Evolutionary conservation across 2,797 vertebrate species (phyloP).

Genomic region (Sternotherus odoratus): DNA sequence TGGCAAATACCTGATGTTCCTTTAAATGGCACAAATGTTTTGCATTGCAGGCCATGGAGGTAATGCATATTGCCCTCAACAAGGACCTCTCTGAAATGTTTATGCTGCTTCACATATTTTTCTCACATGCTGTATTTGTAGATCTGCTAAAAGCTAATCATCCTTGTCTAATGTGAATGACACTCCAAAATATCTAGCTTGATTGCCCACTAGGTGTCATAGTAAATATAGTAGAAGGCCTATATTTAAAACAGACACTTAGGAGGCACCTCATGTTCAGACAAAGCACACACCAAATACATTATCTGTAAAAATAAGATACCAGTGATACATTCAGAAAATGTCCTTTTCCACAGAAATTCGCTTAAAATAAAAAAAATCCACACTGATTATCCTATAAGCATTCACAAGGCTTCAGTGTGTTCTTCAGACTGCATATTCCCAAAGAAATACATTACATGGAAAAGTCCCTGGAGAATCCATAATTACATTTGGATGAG

Average conservation of each 20-base stretch:
- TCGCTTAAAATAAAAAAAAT: neutral
- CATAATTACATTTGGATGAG: neutral
- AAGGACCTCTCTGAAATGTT: slow-evolving; percentile 35
- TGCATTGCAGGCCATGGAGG: slow-evolving; percentile 23
- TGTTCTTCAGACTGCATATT: neutral
- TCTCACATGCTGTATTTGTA: neutral
- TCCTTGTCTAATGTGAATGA: slow-evolving; percentile 14
- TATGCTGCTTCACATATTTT: neutral
- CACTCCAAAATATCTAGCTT: neutral
- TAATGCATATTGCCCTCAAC: slow-evolving; percentile 14
- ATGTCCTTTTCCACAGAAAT: rapidly evolving
- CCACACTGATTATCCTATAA: neutral
- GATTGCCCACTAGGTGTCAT: slow-evolving; percentile 49
- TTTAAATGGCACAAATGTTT: slow-evolving; percentile 22
- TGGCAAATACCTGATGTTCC: slow-evolving; percentile 56
- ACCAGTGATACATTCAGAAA: neutral
- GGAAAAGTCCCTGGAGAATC: neutral
- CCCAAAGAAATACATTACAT: neutral
- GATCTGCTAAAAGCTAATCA: slow-evolving; percentile 23
- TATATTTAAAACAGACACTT: neutral
- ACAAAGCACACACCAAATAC: neutral
- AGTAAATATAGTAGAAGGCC: slow-evolving; percentile 18
- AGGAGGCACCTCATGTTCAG: neutral
- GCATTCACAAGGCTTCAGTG: rapidly evolving
- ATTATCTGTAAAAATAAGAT: neutral